Evolutionary conservation across 2,113 vertebrate species (phyloP).

Genomic region (Tragelaphus buxtoni): DNA sequence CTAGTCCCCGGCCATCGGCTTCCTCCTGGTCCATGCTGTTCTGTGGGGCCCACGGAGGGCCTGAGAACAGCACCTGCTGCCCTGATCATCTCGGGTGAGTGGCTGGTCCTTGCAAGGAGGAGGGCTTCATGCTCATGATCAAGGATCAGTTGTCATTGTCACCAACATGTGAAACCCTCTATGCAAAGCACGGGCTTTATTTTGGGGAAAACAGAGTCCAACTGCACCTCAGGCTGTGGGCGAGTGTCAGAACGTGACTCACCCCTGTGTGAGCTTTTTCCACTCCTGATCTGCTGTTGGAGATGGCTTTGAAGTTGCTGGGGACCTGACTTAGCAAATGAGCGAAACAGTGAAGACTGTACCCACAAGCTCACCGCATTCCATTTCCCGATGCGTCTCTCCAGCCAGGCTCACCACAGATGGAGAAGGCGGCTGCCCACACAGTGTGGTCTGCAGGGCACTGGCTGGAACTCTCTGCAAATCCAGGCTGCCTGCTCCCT

Average conservation of each 20-base stretch:
- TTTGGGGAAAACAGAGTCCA: constrained; percentile 29
- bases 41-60: background rate
- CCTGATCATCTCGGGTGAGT: background rate
- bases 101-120: background rate
- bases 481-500: background rate
- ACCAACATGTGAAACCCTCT: background rate
- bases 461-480: background rate
- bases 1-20: background rate
- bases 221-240: constrained; percentile 4
- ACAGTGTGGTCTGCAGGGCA: background rate
- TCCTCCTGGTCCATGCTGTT: background rate
- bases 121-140: background rate
- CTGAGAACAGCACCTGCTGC: no score
- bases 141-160: background rate
- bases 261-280: constrained; percentile 44
- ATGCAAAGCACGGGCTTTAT: constrained; percentile 8
- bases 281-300: constrained; percentile 24
- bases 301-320: constrained; percentile 7
- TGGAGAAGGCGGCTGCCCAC: background rate
- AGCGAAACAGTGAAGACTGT: constrained; percentile 39
- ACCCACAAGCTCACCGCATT: constrained; percentile 46
- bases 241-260: constrained; percentile 53
- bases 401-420: background rate
- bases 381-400: constrained; percentile 39
- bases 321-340: constrained; percentile 27